A percentile compares a stretch with the other conserved stretches of the same genome.
Evolutionary conservation across 2,888 invertebrate species (phyloP).

Genomic region (Liopterus haemorrhoidalis): DNA sequence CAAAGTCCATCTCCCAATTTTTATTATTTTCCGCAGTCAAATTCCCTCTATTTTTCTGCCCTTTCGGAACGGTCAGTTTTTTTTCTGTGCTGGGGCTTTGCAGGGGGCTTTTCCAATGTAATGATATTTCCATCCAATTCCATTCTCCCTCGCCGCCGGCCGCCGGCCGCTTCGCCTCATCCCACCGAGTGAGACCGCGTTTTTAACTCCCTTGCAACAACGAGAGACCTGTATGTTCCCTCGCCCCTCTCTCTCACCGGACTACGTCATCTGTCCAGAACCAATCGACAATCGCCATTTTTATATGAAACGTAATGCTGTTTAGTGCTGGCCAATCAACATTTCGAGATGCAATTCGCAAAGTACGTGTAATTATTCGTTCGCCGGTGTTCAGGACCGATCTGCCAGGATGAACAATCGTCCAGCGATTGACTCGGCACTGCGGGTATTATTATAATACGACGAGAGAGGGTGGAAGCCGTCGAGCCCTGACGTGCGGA

Average conservation of each 20-base stretch:
- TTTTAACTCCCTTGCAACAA: constrained; percentile 52
- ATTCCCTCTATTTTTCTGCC: constrained; percentile 48
- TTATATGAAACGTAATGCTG: constrained; percentile 34
- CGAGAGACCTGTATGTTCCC: constrained; percentile 38
- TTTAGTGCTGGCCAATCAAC: constrained; percentile 36
- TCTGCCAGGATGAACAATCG: constrained; percentile 17
- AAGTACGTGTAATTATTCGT: constrained; percentile 24
- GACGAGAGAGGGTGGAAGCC: no score
- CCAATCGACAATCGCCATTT: constrained; percentile 38
- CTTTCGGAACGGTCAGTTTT: constrained; percentile 47
- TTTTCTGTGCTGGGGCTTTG: constrained; percentile 39
- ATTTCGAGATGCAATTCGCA: constrained; percentile 25
- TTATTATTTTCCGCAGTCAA: constrained; percentile 50
- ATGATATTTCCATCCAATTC: constrained; percentile 49
- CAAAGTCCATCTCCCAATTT: constrained; percentile 49
- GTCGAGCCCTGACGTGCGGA: background rate
- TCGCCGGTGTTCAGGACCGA: constrained; percentile 9
- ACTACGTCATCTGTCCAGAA: constrained; percentile 27
- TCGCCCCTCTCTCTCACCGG: constrained; percentile 31
- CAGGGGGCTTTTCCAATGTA: constrained; percentile 44
- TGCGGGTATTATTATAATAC: background rate
- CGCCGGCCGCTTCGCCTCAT: constrained; percentile 27
- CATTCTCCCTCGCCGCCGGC: constrained; percentile 33
- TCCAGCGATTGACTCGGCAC: constrained; percentile 2
- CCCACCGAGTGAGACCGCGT: constrained; percentile 41